Evolutionary conservation across 1,140 invertebrate species (phyloP).

Genomic region (Catajapyx aquilonaris): DNA sequence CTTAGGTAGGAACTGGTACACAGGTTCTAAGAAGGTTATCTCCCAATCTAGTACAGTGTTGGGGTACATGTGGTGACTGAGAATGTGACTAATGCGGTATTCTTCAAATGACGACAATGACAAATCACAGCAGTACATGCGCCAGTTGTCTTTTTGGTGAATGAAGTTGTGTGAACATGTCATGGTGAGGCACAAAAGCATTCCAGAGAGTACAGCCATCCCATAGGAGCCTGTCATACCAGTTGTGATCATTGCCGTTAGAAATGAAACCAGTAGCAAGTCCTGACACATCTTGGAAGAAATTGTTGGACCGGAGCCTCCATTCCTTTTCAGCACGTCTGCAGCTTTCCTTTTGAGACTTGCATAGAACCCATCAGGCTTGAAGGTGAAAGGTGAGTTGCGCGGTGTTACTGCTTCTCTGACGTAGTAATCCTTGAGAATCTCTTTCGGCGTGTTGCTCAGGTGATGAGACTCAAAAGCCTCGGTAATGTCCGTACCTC

Average conservation of each 20-base stretch:
- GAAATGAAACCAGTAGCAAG: background rate
- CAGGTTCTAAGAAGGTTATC: slow-evolving; percentile 14
- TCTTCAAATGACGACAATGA: slow-evolving; percentile 14
- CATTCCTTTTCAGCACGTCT: slow-evolving; percentile 10
- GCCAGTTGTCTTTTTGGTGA: slow-evolving; percentile 18
- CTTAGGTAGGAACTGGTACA: slow-evolving; percentile 13
- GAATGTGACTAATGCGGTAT: slow-evolving; percentile 17
- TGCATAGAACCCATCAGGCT: slow-evolving; percentile 12
- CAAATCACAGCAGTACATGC: slow-evolving; percentile 18
- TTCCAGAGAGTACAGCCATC: slow-evolving; percentile 6
- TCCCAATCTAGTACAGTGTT: slow-evolving; percentile 18
- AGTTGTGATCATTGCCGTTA: background rate
- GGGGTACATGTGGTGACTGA: slow-evolving; percentile 18
- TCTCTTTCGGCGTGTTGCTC: slow-evolving; percentile 8
- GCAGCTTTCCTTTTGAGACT: slow-evolving; percentile 10
- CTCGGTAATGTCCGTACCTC: slow-evolving; percentile 17
- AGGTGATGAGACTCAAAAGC: slow-evolving; percentile 15
- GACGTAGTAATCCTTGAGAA: slow-evolving; percentile 13
- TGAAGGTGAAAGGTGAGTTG: slow-evolving; percentile 12
- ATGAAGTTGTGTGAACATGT: slow-evolving; percentile 19
- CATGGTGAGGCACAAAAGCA: slow-evolving; percentile 9
- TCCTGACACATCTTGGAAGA: background rate
- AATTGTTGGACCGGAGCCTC: background rate
- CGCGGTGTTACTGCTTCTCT: slow-evolving; percentile 7
- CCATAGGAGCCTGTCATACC: background rate